phyloP scores from a whole-genome alignment of 2,113 vertebrate genomes.

The Gnathonemus echidnorhynchus region DNA sequence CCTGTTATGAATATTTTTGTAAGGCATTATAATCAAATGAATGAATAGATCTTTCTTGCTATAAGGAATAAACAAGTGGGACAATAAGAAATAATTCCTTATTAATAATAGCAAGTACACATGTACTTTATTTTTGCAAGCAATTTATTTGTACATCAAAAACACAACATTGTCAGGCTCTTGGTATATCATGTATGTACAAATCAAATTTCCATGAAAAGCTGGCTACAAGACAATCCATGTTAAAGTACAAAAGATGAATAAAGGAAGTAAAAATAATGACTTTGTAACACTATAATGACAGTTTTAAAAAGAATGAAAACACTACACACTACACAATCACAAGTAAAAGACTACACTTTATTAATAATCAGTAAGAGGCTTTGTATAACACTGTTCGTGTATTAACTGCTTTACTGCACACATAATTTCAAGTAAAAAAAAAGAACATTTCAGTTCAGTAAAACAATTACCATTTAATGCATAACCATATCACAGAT shows the following conservation, averaged over 20 bases:
- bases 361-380: conserved; percentile 71
- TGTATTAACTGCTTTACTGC: conserved; percentile 79
- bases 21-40: neutral
- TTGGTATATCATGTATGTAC: conserved; percentile 96
- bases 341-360: conserved; percentile 92
- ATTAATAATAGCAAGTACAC: conserved; percentile 48
- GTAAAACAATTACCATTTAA: conserved; percentile 78
- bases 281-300: conserved; percentile 72
- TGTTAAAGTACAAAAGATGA: conserved; percentile 98
- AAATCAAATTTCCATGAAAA: conserved; percentile 93
- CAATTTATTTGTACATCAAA: conserved; percentile 98
- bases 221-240: conserved; percentile 94
- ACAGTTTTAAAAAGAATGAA: conserved; percentile 59
- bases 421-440: conserved; percentile 72
- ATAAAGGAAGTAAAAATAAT: conserved; percentile 66
- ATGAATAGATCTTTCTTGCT: neutral
- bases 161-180: conserved; percentile 98
- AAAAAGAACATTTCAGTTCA: conserved; percentile 58
- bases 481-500: conserved; percentile 97
- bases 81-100: conserved; percentile 18
- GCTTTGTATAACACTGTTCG: conserved; percentile 76
- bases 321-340: conserved; percentile 87
- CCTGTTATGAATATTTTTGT: neutral
- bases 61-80: neutral
- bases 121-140: conserved; percentile 98